Evolutionary conservation across 2,797 vertebrate species (phyloP).

Genomic region (Epinephelus coioides): DNA sequence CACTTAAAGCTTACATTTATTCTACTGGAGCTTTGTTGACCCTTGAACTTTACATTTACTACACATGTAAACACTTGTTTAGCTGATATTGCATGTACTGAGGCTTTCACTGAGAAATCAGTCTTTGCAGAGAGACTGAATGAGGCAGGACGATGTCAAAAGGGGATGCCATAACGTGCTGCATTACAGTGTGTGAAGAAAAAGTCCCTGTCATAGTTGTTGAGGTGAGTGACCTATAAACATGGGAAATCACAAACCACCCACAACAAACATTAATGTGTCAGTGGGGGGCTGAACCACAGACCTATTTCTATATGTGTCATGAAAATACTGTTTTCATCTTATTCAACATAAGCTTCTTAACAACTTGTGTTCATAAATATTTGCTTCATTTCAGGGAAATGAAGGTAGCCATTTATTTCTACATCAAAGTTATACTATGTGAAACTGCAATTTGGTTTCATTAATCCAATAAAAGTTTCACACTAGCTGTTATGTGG

Average conservation of each 20-base stretch:
- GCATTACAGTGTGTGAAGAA: constrained; percentile 17
- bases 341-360: background rate
- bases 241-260: constrained; percentile 62
- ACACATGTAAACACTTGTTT: background rate
- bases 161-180: background rate
- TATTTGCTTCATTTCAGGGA: background rate
- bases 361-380: too few species aligned
- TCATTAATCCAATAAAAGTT: constrained; percentile 14
- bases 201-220: constrained; percentile 63
- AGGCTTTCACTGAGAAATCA: background rate
- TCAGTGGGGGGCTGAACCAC: constrained; percentile 20
- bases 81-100: background rate
- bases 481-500: background rate
- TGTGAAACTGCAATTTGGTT: constrained; percentile 26
- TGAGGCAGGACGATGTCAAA: background rate
- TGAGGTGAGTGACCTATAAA: constrained; percentile 58
- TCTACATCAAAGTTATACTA: background rate
- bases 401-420: fast-evolving
- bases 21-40: background rate
- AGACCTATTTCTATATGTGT: background rate
- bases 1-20: background rate
- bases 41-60: background rate
- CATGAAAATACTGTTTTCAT: background rate
- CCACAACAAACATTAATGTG: constrained; percentile 31
- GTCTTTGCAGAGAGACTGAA: background rate